phyloP scores from a whole-genome alignment of 2,797 vertebrate species.

The Hippoglossus hippoglossus region DNA sequence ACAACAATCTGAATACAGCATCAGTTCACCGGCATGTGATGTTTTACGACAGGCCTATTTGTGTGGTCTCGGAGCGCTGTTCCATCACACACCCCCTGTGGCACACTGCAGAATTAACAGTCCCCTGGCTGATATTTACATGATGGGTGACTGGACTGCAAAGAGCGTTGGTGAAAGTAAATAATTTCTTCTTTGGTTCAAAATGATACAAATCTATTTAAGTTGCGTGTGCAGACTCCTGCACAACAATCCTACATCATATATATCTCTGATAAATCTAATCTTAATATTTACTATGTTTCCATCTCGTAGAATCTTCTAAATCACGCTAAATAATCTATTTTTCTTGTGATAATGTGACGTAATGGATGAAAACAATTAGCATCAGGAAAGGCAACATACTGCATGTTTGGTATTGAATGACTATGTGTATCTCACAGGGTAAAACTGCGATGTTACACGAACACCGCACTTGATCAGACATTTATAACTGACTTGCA shows the following conservation, averaged over 20 bases:
- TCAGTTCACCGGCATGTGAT: constrained; percentile 30
- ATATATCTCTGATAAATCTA: constrained; percentile 60
- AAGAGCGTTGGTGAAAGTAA: constrained; percentile 59
- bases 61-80: constrained; percentile 13
- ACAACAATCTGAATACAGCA: constrained; percentile 29
- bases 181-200: constrained; percentile 78
- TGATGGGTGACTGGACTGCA: constrained; percentile 60
- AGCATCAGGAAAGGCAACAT: constrained; percentile 54
- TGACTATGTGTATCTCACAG: constrained; percentile 65
- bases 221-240: constrained; percentile 41
- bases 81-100: constrained; percentile 25
- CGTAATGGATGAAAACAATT: constrained; percentile 27
- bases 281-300: constrained; percentile 37
- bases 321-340: constrained; percentile 38
- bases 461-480: constrained; percentile 70
- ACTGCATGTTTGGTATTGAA: constrained; percentile 49
- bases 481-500: constrained; percentile 71
- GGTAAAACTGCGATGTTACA: constrained; percentile 66
- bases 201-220: constrained; percentile 71
- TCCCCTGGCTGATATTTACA: constrained; percentile 65
- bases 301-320: not conserved
- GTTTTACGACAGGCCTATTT: constrained; percentile 13
- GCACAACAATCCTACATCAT: constrained; percentile 44
- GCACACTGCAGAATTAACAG: constrained; percentile 13
- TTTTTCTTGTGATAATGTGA: constrained; percentile 38